Conservation (phyloP, 1,140 invertebrate genomes). For the Drosophila busckii region DNA sequence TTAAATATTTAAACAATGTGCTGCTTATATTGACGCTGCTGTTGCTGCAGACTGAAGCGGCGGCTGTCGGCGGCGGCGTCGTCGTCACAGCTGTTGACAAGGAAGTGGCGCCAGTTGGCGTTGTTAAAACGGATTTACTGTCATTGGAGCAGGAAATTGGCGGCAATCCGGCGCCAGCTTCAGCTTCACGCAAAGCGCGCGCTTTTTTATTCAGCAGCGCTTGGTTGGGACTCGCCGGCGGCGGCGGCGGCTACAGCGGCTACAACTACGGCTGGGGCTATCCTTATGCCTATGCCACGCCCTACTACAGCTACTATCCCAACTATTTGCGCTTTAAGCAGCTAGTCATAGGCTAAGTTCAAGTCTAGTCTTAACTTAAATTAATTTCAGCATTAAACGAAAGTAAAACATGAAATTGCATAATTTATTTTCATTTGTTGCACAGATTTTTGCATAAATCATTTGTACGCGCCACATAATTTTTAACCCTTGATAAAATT, state of each 20-base stretch:
- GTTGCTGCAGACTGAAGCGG: slow-evolving; percentile 42
- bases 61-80: slow-evolving; percentile 17
- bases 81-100: slow-evolving; percentile 57
- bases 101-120: slow-evolving; percentile 69
- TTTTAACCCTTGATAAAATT: slow-evolving; percentile 76
- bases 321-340: slow-evolving; percentile 55
- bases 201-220: slow-evolving; percentile 45
- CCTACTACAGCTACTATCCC: slow-evolving; percentile 50
- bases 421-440: slow-evolving; percentile 71
- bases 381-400: slow-evolving; percentile 69
- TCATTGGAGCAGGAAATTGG: slow-evolving; percentile 73
- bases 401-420: slow-evolving; percentile 63
- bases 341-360: slow-evolving; percentile 52
- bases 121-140: slow-evolving; percentile 68
- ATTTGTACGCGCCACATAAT: slow-evolving; percentile 75
- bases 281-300: slow-evolving; percentile 18
- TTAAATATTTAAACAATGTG: slow-evolving; percentile 4
- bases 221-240: slow-evolving; percentile 23
- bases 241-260: slow-evolving; percentile 19
- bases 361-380: no score
- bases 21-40: slow-evolving; percentile 4
- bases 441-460: slow-evolving; percentile 76
- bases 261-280: slow-evolving; percentile 20
- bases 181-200: slow-evolving; percentile 27
- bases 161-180: slow-evolving; percentile 40